Base-by-base conservation (phyloP, 2,113 vertebrate genomes). In the Prunella fulvescens region DNA sequence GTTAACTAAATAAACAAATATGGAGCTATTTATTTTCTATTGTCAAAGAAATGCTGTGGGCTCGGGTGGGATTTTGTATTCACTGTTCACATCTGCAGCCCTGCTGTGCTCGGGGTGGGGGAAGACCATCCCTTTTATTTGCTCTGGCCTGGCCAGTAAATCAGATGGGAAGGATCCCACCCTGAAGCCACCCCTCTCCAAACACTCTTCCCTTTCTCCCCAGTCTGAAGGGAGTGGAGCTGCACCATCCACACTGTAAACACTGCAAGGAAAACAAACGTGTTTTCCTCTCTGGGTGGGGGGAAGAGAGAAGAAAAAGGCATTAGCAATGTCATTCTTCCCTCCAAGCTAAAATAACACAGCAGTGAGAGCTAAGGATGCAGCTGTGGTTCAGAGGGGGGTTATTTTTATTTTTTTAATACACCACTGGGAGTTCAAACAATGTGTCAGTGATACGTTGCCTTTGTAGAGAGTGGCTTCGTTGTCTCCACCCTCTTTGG, bases 1-100 rank as follows among this genome's bases (percentile, higher is more conserved):
- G 89, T 95, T 95, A 91, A 74, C 91, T 96, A 97, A 95, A 92
- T 78, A 96, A 97, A 95, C 95, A 96, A 96, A 95, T 94, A 73
- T 54, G 81, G 90, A 90, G 93, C 84, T 80, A 87, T 94, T 97
- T 96, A 94, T 89, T 95, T 93, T 87, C 86, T 57, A 97, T 95
- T 96, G 96, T 95, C 90, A 69, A 14, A 95, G 93, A 94, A 90
- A 76, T 58, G 66, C 95, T 93, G 89, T 65, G 84, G 94, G 88
- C 91, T 94, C 56, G 82, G 87, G 67, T 42, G 7, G 81, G 85
- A 77, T 91, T 95, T 82, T 65, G 74, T 70, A n/a, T 72, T 90
- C 84, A 7, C 90, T 92, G 81, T 56, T 88, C 89, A 86, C 96
- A 96, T 95, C 93, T 95, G 96, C 93, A 94, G 88, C 72, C 90